Percentiles rank a stretch among this genome's conserved stretches.
These are phyloP conservation scores for Siphlonurus alternatus DNA, from an alignment of 2,888 invertebrate species.

Conservation along the genomic window DNA sequence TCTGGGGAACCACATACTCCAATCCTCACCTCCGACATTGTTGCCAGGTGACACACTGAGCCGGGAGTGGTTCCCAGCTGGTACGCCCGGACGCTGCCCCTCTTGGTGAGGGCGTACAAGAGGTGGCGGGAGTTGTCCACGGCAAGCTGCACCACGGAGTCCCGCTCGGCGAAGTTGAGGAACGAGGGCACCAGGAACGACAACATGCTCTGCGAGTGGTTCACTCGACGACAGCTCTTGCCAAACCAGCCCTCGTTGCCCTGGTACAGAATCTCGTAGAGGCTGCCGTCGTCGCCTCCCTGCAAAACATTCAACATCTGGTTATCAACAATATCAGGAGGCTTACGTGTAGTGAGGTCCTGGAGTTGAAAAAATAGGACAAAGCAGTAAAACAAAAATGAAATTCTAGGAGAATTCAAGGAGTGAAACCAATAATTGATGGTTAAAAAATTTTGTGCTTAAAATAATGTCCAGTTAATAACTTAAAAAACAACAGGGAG, in stretches of 20 bases:
- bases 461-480: too few species aligned
- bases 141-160: slow-evolving; percentile 73
- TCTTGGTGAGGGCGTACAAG: slow-evolving; percentile 77
- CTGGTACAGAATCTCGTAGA: slow-evolving; percentile 91
- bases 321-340: too few species aligned
- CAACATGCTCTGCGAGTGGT: slow-evolving; percentile 76
- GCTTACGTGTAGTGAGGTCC: too few species aligned
- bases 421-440: too few species aligned
- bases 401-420: too few species aligned
- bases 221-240: slow-evolving; percentile 84
- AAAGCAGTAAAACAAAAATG: too few species aligned
- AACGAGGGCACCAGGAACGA: slow-evolving; percentile 83
- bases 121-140: slow-evolving; percentile 80
- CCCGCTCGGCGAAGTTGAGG: slow-evolving; percentile 46
- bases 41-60: slow-evolving; percentile 50
- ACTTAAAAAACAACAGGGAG: too few species aligned
- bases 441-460: too few species aligned
- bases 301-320: too few species aligned
- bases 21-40: not conserved
- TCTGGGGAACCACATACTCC: too few species aligned
- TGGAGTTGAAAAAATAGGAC: too few species aligned
- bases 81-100: slow-evolving; percentile 75
- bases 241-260: slow-evolving; percentile 78
- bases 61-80: slow-evolving; percentile 63
- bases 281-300: slow-evolving; percentile 37